Evolutionary conservation across 2,888 invertebrate species (phyloP), one percentile per base, ranked within the genome.

Genomic region (Fabriciana adippe): DNA sequence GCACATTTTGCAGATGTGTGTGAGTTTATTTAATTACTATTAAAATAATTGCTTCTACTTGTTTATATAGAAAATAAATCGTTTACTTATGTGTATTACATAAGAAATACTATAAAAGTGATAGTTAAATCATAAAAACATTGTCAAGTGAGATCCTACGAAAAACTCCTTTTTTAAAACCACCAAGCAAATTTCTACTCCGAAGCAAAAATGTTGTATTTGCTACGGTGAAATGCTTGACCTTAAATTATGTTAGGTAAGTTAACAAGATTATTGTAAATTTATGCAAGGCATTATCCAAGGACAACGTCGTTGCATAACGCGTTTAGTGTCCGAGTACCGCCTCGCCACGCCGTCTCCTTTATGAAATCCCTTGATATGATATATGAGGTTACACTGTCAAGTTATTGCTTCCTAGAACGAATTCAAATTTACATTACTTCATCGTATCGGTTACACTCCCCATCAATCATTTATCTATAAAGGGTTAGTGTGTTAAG

Each of bases 281-380:
- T 91, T 89, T 90, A 92, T 92, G 90, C 89, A 88, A 91, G 90
- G 89, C 88, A 89, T 92, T 90, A 91, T 88, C 87, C 85, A 83
- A 88, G 87, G 88, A 88, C 86, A 86, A 83, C 82, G 83, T 82
- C 84, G 87, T 87, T 84, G 90, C 88, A 90, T 90, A 90, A 91
- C 90, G 89, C 89, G 89, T 88, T 86, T 86, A 83, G 88, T 87
- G 91, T 90, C 91, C 90, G 80, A 89, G 81, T 81, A 79, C 78
- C 79, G 75, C 69, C 72, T 76, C 80, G 81, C 35, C 11, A 11
- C 35, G 35, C 79, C 80, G 83, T 80, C 83, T 85, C 87, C 85
- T 86, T 86, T 91, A 90, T 89, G 89, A 89, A 89, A 87, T 83
- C 85, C 83, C 84, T 81, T 83, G 76, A 78, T 78, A 82, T 91